A percentile compares a stretch with the other conserved stretches of the same genome.
These are phyloP conservation scores for Drosophila longiperda DNA, from an alignment of 2,888 invertebrate genomes.

Conservation along the genomic window DNA sequence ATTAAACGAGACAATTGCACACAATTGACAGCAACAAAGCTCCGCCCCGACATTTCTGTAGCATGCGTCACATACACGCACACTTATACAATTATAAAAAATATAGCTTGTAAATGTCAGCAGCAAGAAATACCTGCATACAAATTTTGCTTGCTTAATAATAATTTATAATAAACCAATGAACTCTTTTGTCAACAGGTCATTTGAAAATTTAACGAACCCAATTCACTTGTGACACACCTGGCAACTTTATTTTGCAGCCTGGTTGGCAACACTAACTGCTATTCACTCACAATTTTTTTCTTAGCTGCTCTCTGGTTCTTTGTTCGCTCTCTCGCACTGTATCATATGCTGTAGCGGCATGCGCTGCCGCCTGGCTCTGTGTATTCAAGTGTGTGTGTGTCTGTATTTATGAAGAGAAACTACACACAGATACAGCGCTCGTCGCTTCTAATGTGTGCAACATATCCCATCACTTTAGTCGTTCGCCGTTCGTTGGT, in stretches of 20 bases:
- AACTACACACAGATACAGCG: slow-evolving; percentile 61
- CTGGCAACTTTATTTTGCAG: slow-evolving; percentile 62
- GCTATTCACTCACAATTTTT: slow-evolving; percentile 32
- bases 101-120: slow-evolving; percentile 39
- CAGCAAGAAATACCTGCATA: slow-evolving; percentile 14
- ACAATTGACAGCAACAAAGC: slow-evolving; percentile 64
- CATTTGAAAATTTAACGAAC: slow-evolving; percentile 61
- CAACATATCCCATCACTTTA: slow-evolving; percentile 78
- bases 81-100: slow-evolving; percentile 3
- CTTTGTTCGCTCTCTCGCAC: slow-evolving; percentile 25
- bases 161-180: slow-evolving; percentile 27
- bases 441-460: slow-evolving; percentile 41
- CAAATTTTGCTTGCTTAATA: not conserved
- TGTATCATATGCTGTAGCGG: slow-evolving; percentile 58
- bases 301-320: slow-evolving; percentile 27
- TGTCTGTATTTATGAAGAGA: slow-evolving; percentile 8
- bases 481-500: slow-evolving; percentile 82
- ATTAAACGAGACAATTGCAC: slow-evolving; percentile 71
- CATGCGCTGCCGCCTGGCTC: slow-evolving; percentile 51
- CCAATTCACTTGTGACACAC: slow-evolving; percentile 54
- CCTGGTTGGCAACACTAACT: slow-evolving; percentile 70
- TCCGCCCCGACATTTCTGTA: slow-evolving; percentile 50
- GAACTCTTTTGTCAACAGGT: slow-evolving; percentile 47
- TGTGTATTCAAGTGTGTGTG: slow-evolving; percentile 11
- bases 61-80: slow-evolving; percentile 54